These are phyloP conservation scores for Brachionus rotundiformis DNA, from an alignment of 1,140 invertebrate species.

Conservation along the genomic window DNA sequence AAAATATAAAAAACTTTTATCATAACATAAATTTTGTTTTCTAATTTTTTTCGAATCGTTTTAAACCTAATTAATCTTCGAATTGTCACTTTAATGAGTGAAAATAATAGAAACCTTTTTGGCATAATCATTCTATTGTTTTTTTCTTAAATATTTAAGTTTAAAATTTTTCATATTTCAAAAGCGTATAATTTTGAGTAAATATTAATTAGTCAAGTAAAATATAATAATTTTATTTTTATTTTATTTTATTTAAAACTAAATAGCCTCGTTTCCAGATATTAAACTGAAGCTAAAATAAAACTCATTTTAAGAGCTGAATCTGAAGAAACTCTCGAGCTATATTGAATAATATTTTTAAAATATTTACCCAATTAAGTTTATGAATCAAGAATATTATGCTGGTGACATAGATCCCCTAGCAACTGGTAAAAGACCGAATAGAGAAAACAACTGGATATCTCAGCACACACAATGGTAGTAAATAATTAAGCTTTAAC, in stretches of 20 bases:
- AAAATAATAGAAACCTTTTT: not conserved
- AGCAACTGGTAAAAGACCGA: not conserved
- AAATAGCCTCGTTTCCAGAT: not conserved
- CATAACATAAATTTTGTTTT: too few species aligned
- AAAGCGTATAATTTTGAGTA: not conserved
- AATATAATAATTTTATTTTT: not conserved
- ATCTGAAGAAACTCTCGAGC: not conserved
- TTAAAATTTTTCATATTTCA: not conserved
- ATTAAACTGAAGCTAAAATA: not conserved
- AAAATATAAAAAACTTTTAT: too few species aligned
- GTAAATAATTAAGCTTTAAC: not conserved
- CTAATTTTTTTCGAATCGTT: not conserved
- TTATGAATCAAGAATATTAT: not conserved
- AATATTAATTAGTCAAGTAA: not conserved
- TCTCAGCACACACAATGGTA: not conserved
- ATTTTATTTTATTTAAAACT: too few species aligned
- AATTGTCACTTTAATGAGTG: not conserved
- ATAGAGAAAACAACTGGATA: not conserved
- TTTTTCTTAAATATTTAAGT: not conserved
- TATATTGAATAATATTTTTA: not conserved
- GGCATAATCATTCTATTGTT: not conserved
- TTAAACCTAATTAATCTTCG: not conserved
- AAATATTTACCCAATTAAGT: slow-evolving; percentile 16
- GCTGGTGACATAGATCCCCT: not conserved
- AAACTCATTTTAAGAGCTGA: not conserved